A percentile compares a stretch with the other conserved stretches of the same genome.
Evolutionary conservation across 2,113 vertebrate species (phyloP).

Genomic region (Sinocyclocheilus anshuiensis): DNA sequence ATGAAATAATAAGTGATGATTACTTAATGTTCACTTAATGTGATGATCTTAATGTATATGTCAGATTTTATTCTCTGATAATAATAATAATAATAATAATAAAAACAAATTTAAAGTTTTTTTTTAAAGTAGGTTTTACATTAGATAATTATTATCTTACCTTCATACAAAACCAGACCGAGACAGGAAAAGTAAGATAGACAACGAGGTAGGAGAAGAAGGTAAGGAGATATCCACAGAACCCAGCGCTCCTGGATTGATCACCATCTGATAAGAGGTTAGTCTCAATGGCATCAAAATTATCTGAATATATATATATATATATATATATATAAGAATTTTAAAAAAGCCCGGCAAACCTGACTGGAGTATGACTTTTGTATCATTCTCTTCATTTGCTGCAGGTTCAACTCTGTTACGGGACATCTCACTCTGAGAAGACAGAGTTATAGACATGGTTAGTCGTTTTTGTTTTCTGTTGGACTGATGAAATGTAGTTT

Average conservation of each 20-base stretch:
- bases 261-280: constrained; percentile 30
- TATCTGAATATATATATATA: neutral
- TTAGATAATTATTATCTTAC: constrained; percentile 41
- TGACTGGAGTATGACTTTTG: constrained; percentile 21
- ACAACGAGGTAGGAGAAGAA: constrained; percentile 52
- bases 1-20: too few relatives aligned
- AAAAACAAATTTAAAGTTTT: too few relatives aligned
- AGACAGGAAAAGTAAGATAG: constrained; percentile 59
- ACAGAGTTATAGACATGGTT: constrained; percentile 1
- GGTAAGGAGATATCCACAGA: constrained; percentile 45
- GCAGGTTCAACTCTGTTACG: constrained; percentile 17
- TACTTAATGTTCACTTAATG: too few relatives aligned
- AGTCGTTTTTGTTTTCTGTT: neutral
- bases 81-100: neutral
- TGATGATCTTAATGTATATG: neutral
- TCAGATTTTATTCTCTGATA: neutral
- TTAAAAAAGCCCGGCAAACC: constrained; percentile 6
- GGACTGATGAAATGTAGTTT: neutral
- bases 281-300: neutral
- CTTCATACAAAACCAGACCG: constrained; percentile 63
- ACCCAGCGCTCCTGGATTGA: neutral
- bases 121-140: too few relatives aligned
- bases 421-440: constrained; percentile 32
- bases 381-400: constrained; percentile 3
- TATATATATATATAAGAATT: too few relatives aligned